Base-by-base conservation (phyloP, 2,888 invertebrate genomes). In the Dynastes tityus region DNA sequence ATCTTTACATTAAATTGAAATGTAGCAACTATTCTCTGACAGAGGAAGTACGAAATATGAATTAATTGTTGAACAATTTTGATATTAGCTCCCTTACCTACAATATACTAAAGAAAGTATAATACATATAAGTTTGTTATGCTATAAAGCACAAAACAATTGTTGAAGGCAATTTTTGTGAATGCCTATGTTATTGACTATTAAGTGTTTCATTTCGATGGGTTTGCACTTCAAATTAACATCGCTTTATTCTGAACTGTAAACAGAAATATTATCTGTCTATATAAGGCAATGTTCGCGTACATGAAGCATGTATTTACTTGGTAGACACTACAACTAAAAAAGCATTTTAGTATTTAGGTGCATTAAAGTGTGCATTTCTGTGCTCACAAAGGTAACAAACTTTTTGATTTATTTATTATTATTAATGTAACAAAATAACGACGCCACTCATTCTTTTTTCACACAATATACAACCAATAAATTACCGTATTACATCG, bases 221-320 rank as follows among this genome's bases (percentile, higher is more conserved):
- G 11, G 22, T 73, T 58, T 73, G 55, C 58, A 37, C 58, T 40
- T 73, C 13, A 73, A 73, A 73, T 73, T 73, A 73, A 61, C 73
- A 61, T 22, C 37, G 11, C 40, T 58, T 58, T 55, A 29, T 73
- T 13, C 16, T 22, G 16, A 40, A 58, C 58, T 22, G 58, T 73
- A 73, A 73, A 73, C 51, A 73, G 58, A 58, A 73, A 73, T 55
- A 73, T 40, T 58, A 37, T 58, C 37, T 22, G 58, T 73, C 37
- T 73, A 73, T 73, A 73, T 73, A 73, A 73, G 40, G 73, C 73
- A 53, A 11, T 27, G 11, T 49, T 6, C 5, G 27, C 4, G 4
- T 11, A 27, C 22, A 51, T 40, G 29, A 27, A 51, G 22, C 13
- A 51, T 45, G n/a, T 8, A 13, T 68, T 51, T 9, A n/a, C 5